phyloP scores from a whole-genome alignment of 2,113 vertebrate species.

The Diadophis punctatus region DNA sequence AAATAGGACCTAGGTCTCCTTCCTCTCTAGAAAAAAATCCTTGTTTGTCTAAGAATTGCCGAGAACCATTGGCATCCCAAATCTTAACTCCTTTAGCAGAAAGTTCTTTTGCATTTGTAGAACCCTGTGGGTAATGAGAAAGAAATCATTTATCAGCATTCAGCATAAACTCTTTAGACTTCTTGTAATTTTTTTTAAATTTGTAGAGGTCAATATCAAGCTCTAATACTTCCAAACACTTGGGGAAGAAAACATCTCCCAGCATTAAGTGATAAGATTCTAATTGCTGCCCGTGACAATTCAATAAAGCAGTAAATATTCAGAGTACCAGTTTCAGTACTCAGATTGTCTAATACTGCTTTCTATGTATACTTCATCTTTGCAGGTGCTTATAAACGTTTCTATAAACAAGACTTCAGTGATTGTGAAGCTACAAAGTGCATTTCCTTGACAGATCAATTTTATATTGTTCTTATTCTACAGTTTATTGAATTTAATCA shows the following conservation, averaged over 20 bases:
- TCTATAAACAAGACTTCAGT: not conserved
- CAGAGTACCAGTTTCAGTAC: not conserved
- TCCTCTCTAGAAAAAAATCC: slow-evolving; percentile 86
- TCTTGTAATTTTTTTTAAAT: not conserved
- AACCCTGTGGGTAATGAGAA: slow-evolving; percentile 75
- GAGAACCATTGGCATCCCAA: slow-evolving; percentile 95
- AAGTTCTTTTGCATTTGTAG: slow-evolving; percentile 92
- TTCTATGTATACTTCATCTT: not conserved
- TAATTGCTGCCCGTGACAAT: not conserved
- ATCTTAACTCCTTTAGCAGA: slow-evolving; percentile 93
- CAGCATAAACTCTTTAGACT: not conserved
- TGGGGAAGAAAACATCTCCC: not conserved
- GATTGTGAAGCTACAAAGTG: not conserved
- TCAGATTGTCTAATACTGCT: not conserved
- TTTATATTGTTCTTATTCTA: not conserved
- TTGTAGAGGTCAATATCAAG: not conserved
- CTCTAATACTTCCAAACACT: not conserved
- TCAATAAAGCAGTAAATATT: not conserved
- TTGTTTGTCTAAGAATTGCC: slow-evolving; percentile 85
- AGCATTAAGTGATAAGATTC: not conserved
- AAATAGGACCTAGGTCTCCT: slow-evolving; percentile 93
- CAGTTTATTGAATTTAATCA: not conserved
- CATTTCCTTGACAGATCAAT: not conserved
- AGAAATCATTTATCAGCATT: not conserved
- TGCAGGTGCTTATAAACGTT: not conserved